Evolutionary conservation across 2,797 vertebrate species (phyloP).

Genomic region (Pseudotriccus pelzelni): DNA sequence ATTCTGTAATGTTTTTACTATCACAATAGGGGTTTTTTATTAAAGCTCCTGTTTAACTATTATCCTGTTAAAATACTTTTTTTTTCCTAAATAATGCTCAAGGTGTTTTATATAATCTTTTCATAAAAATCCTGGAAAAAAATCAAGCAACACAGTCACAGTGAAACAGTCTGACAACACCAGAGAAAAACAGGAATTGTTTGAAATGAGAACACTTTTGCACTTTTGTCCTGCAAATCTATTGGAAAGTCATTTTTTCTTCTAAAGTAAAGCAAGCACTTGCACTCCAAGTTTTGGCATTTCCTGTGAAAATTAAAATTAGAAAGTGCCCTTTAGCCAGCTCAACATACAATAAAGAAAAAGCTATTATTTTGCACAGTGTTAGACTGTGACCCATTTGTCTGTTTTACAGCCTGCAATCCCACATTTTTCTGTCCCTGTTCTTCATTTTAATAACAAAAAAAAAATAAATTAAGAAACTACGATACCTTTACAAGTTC

Average conservation of each 20-base stretch:
- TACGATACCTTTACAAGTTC: background rate
- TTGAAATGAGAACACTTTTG: background rate
- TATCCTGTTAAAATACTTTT: background rate
- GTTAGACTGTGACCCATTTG: background rate
- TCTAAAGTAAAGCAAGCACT: background rate
- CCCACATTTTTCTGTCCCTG: background rate
- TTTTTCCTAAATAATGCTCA: background rate
- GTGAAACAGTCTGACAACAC: background rate
- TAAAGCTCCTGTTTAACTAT: background rate
- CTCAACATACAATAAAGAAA: background rate
- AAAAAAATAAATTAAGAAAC: background rate
- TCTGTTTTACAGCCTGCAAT: background rate
- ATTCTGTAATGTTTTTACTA: background rate
- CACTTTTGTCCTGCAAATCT: background rate
- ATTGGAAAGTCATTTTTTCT: background rate
- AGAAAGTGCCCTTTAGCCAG: background rate
- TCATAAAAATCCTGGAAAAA: background rate
- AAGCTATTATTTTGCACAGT: background rate
- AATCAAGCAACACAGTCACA: background rate
- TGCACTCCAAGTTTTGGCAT: background rate
- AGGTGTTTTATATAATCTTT: background rate
- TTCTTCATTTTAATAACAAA: background rate
- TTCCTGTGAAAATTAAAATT: background rate
- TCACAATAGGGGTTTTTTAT: accelerated
- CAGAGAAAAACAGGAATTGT: background rate